Conservation (phyloP, 2,113 vertebrate species). For the Piprites chloris region DNA sequence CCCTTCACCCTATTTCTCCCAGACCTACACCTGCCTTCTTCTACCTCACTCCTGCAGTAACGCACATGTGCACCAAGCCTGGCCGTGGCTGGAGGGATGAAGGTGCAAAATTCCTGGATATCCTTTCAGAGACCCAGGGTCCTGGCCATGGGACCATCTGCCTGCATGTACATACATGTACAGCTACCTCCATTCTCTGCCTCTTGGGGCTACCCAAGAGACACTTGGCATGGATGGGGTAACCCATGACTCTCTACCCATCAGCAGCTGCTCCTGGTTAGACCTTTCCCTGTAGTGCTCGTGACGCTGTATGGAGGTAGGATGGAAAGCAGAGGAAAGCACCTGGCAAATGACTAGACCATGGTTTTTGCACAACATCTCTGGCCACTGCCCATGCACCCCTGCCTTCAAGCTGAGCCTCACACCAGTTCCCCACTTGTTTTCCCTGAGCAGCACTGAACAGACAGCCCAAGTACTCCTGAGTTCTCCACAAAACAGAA, state of each 20-base stretch:
- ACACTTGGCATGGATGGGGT: background rate
- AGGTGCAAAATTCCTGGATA: background rate
- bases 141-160: background rate
- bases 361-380: background rate
- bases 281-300: background rate
- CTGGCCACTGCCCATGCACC: rapidly evolving
- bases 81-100: background rate
- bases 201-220: background rate
- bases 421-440: rapidly evolving
- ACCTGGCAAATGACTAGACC: background rate
- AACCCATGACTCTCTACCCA: background rate
- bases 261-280: background rate
- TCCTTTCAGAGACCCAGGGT: background rate
- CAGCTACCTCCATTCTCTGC: background rate
- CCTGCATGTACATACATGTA: background rate
- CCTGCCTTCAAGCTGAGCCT: background rate
- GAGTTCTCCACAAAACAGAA: background rate
- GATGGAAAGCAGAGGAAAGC: background rate
- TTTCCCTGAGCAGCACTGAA: background rate
- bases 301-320: background rate
- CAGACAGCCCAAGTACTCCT: background rate
- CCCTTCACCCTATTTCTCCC: background rate
- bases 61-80: background rate
- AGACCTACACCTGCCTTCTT: background rate
- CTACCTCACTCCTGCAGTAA: background rate